phyloP scores from a whole-genome alignment of 2,888 invertebrate genomes.

The Clistopyga incitator region DNA sequence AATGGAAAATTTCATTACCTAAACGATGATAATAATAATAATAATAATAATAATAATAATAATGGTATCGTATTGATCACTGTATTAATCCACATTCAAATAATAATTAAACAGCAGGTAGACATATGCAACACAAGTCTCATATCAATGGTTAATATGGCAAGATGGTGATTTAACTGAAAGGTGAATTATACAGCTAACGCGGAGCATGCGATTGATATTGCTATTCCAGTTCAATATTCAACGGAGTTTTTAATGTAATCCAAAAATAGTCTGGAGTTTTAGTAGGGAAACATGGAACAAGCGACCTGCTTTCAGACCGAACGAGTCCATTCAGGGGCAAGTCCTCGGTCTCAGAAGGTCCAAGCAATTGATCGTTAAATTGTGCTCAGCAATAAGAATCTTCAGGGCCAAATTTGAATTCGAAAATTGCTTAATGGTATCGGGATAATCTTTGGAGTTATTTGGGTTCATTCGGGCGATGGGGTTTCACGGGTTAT shows the following conservation, averaged over 20 bases:
- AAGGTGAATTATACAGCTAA: neutral
- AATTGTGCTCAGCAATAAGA: neutral
- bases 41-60: neutral
- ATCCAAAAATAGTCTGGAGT: conserved; percentile 3
- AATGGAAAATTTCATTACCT: no score
- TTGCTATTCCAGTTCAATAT: neutral
- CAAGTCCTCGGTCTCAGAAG: conserved; percentile 36
- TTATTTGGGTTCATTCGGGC: neutral
- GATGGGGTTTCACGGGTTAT: neutral
- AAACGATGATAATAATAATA: no score
- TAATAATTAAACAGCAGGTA: neutral
- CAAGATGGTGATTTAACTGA: neutral
- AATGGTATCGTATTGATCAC: neutral
- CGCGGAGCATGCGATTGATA: neutral
- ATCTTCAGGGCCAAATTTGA: neutral
- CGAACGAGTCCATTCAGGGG: conserved; percentile 66
- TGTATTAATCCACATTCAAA: neutral
- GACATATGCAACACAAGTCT: no score
- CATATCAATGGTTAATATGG: neutral
- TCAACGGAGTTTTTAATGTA: neutral
- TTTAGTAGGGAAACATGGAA: conserved; percentile 23
- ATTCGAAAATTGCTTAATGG: neutral
- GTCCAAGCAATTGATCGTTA: conserved; percentile 10
- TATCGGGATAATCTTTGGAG: neutral
- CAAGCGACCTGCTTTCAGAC: conserved; percentile 48